Percentiles rank a stretch among this genome's conserved stretches.
Conservation (phyloP, 2,113 vertebrate species). For the Montifringilla adamsi region DNA sequence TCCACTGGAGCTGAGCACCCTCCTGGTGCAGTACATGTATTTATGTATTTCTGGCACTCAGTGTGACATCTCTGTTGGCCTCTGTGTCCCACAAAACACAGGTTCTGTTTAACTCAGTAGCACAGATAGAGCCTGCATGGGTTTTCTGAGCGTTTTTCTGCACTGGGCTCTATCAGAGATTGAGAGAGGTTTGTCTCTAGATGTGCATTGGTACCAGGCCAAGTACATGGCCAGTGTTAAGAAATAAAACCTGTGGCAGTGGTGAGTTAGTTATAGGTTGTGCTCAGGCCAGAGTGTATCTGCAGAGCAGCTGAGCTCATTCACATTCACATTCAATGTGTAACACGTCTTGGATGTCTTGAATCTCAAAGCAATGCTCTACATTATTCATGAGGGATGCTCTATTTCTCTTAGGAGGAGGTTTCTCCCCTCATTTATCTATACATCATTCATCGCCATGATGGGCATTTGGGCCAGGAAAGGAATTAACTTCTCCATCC, state of each 20-base stretch:
- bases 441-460: neutral
- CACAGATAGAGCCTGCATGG: neutral
- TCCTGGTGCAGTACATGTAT: neutral
- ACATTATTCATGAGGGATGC: neutral
- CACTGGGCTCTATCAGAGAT: accelerated
- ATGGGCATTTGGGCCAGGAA: neutral
- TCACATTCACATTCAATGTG: neutral
- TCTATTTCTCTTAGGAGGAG: neutral
- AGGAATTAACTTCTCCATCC: conserved; percentile 1
- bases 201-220: neutral
- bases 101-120: neutral
- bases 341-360: neutral
- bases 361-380: neutral
- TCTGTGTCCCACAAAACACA: neutral
- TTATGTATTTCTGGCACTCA: neutral
- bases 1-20: neutral
- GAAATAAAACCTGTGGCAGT: neutral
- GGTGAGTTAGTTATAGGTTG: neutral
- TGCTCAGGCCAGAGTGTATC: neutral
- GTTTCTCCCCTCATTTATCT: neutral
- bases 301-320: neutral
- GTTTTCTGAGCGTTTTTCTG: neutral
- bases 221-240: neutral
- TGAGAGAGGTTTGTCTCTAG: neutral
- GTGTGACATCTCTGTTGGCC: neutral